Evolutionary conservation across 2,888 invertebrate genomes (phyloP).

Genomic region (Mythimna loreyi): DNA sequence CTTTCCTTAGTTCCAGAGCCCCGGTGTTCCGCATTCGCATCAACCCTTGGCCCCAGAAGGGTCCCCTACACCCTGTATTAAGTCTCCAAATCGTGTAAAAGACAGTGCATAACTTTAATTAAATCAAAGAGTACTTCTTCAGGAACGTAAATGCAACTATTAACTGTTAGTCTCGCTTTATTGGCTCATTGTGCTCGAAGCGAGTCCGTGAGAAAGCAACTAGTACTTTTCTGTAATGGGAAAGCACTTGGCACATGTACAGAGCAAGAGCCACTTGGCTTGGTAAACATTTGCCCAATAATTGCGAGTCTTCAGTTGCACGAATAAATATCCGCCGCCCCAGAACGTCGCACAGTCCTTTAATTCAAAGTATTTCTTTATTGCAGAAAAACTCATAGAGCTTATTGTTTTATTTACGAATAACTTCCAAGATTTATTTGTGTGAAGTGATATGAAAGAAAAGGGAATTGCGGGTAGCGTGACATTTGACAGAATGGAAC

Average conservation of each 20-base stretch:
- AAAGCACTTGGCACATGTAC: conserved; percentile 83
- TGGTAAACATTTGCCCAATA: conserved; percentile 89
- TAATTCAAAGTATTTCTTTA: conserved; percentile 86
- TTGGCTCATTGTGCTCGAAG: conserved; percentile 77
- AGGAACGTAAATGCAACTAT: conserved; percentile 66
- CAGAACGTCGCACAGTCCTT: conserved; percentile 80
- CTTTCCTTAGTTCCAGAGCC: too few species aligned
- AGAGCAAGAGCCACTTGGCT: conserved; percentile 82
- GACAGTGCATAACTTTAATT: conserved; percentile 6
- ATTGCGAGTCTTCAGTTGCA: conserved; percentile 86
- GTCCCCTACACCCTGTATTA: not conserved
- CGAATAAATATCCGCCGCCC: conserved; percentile 84
- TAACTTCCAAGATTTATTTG: conserved; percentile 70
- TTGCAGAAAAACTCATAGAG: conserved; percentile 82
- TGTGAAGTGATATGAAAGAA: not conserved
- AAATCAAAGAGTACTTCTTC: conserved; percentile 33
- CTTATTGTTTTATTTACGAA: conserved; percentile 85
- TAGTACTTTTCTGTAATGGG: conserved; percentile 82
- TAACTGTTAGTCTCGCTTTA: conserved; percentile 74
- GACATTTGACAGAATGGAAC: too few species aligned
- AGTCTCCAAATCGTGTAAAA: conserved; percentile 2
- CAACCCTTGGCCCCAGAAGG: too few species aligned
- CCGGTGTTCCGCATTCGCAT: too few species aligned
- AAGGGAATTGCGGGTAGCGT: too few species aligned
- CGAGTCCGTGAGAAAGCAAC: conserved; percentile 79